Conservation (phyloP, 2,888 invertebrate species). For the Mechanitis messenoides region DNA sequence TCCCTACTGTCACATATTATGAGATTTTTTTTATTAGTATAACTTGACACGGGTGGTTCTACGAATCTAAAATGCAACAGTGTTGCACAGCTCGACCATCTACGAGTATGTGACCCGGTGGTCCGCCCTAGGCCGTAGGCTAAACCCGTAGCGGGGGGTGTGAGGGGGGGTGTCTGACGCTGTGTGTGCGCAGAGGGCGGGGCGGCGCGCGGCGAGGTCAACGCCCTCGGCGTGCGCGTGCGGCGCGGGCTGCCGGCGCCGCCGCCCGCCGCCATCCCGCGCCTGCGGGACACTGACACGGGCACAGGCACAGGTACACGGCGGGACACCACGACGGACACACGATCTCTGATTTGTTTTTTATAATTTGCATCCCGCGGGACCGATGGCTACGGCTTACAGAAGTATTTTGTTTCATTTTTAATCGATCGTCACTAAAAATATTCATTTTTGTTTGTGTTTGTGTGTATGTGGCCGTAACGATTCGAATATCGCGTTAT, state of each 20-base stretch:
- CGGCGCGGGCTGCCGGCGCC: constrained; percentile 88
- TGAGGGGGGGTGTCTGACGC: constrained; percentile 35
- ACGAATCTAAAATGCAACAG: no score
- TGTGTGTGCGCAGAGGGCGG: constrained; percentile 37
- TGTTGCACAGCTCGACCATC: no score
- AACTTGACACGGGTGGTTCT: no score
- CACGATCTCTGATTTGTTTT: no score
- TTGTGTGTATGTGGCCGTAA: constrained; percentile 14
- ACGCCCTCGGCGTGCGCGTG: constrained; percentile 91
- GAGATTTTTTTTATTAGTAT: no score
- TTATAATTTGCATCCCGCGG: no score
- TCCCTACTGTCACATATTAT: no score
- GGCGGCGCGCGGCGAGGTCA: constrained; percentile 78
- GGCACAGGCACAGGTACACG: constrained; percentile 35
- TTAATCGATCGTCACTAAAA: constrained; percentile 10
- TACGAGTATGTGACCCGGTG: no score
- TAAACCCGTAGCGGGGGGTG: constrained; percentile 11
- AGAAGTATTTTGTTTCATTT: no score
- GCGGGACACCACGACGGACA: not conserved
- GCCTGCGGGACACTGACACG: constrained; percentile 82
- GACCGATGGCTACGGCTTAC: no score
- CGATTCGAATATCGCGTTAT: constrained; percentile 6
- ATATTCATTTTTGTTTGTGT: constrained; percentile 20
- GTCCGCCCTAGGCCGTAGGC: no score
- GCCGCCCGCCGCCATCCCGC: constrained; percentile 89